These are phyloP conservation scores for Apis mellifera DNA, from an alignment of 1,140 invertebrate species.

Conservation along the genomic window DNA sequence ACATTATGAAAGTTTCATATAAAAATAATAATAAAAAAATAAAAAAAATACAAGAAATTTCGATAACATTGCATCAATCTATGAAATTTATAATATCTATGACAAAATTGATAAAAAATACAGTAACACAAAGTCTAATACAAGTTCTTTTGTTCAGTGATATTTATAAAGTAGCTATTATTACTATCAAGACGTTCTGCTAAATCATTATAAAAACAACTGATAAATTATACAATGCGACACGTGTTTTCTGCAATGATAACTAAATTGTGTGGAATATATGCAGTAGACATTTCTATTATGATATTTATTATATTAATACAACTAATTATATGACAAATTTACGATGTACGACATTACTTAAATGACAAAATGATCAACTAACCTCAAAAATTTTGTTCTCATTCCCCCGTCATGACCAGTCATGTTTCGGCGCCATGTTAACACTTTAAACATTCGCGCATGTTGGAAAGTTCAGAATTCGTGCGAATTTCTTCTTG, in stretches of 20 bases:
- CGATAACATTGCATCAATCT: background rate
- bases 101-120: background rate
- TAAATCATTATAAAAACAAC: constrained; percentile 54
- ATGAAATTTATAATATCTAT: background rate
- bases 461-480: constrained; percentile 65
- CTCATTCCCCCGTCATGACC: constrained; percentile 61
- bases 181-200: constrained; percentile 24
- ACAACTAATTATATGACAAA: constrained; percentile 4
- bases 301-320: background rate
- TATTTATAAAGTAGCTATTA: constrained; percentile 20
- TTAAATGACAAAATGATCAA: constrained; percentile 52
- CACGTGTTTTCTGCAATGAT: constrained; percentile 33
- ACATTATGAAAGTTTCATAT: background rate
- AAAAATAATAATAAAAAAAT: background rate
- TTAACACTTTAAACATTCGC: constrained; percentile 71
- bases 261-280: background rate
- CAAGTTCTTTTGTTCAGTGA: constrained; percentile 24
- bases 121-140: background rate
- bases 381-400: constrained; percentile 69
- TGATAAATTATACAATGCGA: constrained; percentile 52
- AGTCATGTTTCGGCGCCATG: constrained; percentile 71
- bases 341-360: constrained; percentile 25
- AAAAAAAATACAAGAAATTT: background rate
- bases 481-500: constrained; percentile 37
- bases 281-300: background rate